Conservation (phyloP, 2,888 invertebrate species). For the Rhopalosiphum nymphaeae region DNA sequence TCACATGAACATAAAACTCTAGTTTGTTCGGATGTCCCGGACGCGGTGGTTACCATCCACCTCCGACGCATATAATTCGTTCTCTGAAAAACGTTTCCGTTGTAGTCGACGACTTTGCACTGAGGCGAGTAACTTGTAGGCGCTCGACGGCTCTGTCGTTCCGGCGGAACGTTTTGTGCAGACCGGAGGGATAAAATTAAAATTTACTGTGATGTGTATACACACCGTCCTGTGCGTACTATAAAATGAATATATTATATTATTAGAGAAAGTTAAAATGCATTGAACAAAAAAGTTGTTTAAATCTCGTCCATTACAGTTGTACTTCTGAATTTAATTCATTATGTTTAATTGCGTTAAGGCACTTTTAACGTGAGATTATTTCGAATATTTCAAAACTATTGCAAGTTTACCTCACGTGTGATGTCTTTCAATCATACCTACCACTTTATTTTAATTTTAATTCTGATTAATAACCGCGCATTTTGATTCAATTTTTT, state of each 20-base stretch:
- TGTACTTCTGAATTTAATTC: no score
- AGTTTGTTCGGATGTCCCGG: conserved; percentile 1
- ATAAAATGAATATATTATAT: no score
- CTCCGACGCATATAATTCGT: not conserved
- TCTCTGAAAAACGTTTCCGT: conserved; percentile 11
- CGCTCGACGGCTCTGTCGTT: not conserved
- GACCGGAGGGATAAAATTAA: not conserved
- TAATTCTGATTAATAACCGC: not conserved
- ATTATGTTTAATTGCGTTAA: not conserved
- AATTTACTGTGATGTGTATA: not conserved
- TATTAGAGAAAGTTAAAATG: no score
- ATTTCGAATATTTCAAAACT: not conserved
- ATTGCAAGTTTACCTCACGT: not conserved
- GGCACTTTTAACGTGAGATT: not conserved
- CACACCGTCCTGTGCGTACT: not conserved
- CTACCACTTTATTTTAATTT: not conserved
- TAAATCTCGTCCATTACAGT: no score
- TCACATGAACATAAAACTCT: not conserved
- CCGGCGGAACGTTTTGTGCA: conserved; percentile 2
- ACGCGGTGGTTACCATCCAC: not conserved
- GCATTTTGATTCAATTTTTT: not conserved
- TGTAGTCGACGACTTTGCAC: not conserved
- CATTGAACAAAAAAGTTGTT: no score
- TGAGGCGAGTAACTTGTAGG: not conserved
- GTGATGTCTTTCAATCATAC: not conserved